phyloP scores from a whole-genome alignment of 2,113 vertebrate genomes.

The Plestiodon gilberti region DNA sequence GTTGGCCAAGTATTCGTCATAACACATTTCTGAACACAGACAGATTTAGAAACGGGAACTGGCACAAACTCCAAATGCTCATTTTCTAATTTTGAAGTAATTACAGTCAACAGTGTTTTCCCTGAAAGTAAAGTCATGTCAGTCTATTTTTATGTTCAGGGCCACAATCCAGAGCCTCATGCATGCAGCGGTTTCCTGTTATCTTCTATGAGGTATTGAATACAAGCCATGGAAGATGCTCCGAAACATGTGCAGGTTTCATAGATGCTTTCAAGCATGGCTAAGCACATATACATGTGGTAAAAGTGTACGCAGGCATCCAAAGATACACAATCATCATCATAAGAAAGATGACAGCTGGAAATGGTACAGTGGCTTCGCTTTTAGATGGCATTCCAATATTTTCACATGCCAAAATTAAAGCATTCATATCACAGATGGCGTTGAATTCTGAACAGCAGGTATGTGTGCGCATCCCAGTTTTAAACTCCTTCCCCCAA shows the following conservation, averaged over 20 bases:
- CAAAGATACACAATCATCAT: too few relatives aligned
- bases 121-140: constrained; percentile 39
- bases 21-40: neutral
- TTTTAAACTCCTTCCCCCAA: too few relatives aligned
- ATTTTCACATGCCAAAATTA: too few relatives aligned
- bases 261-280: neutral
- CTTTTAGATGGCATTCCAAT: too few relatives aligned
- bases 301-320: neutral
- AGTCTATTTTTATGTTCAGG: neutral
- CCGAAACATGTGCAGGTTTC: neutral
- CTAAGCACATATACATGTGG: neutral
- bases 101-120: constrained; percentile 29
- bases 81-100: constrained; percentile 54
- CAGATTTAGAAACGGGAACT: constrained; percentile 52
- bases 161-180: neutral
- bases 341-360: too few relatives aligned
- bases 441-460: too few relatives aligned
- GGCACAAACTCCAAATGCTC: constrained; percentile 17
- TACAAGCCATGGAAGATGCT: neutral
- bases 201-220: neutral
- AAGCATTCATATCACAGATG: too few relatives aligned
- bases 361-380: too few relatives aligned
- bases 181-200: neutral
- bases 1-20: constrained; percentile 1
- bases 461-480: too few relatives aligned